Evolutionary conservation across 2,888 invertebrate species (phyloP).

Genomic region (Auanema sp.): DNA sequence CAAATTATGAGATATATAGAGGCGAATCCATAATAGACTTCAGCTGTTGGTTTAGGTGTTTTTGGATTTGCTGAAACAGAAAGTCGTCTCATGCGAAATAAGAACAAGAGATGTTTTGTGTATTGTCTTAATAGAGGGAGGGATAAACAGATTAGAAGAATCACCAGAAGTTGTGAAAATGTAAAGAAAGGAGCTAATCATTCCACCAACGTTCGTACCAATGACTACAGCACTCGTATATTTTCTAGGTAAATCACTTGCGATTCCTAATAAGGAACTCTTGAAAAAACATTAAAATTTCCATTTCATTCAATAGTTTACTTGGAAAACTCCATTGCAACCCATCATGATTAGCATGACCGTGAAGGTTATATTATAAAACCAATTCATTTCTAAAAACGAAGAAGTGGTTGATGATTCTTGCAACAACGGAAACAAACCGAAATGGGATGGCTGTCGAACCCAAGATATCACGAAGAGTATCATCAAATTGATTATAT

Average conservation of each 20-base stretch:
- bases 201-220: slow-evolving; percentile 17
- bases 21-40: too few relatives aligned
- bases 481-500: too few relatives aligned
- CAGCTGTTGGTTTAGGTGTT: too few relatives aligned
- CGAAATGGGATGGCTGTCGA: too few relatives aligned
- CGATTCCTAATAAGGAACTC: slow-evolving; percentile 20
- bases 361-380: slow-evolving; percentile 12
- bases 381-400: slow-evolving; percentile 3
- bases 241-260: slow-evolving; percentile 9
- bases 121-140: neutral
- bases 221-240: slow-evolving; percentile 18
- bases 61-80: too few relatives aligned
- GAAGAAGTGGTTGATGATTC: too few relatives aligned
- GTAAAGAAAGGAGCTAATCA: slow-evolving; percentile 13
- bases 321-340: slow-evolving; percentile 14
- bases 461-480: too few relatives aligned
- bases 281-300: neutral
- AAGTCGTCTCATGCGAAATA: neutral
- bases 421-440: too few relatives aligned
- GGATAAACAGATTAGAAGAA: neutral
- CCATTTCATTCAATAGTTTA: neutral
- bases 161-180: slow-evolving; percentile 7
- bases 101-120: slow-evolving; percentile 1
- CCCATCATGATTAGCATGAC: slow-evolving; percentile 18
- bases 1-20: too few relatives aligned